Conservation (phyloP, 2,797 vertebrate genomes). For the Acrocephalus scirpaceus region DNA sequence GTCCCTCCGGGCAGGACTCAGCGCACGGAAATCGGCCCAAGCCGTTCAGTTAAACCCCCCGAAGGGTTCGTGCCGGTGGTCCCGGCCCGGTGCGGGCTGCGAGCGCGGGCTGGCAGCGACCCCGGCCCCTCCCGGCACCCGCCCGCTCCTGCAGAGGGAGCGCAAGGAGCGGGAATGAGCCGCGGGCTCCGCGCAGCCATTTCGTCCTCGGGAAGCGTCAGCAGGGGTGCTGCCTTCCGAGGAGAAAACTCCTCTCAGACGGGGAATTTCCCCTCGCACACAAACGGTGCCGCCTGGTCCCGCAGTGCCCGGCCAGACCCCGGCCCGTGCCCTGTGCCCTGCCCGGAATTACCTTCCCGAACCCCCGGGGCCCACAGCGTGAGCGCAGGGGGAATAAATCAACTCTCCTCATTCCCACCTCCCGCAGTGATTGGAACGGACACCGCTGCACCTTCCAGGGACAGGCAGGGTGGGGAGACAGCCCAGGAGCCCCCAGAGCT, state of each 20-base stretch:
- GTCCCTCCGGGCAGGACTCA: neutral
- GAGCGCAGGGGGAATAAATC: fast-evolving
- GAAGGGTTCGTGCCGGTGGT: neutral
- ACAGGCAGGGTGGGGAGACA: neutral
- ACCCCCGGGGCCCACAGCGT: fast-evolving
- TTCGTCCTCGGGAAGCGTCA: neutral
- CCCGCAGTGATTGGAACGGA: neutral
- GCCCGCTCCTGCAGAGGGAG: conserved; percentile 58
- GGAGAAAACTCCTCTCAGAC: neutral
- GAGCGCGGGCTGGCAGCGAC: neutral
- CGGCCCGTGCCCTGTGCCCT: neutral
- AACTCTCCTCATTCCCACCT: neutral
- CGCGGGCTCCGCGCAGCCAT: neutral
- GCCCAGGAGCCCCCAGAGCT: fast-evolving
- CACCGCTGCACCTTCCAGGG: fast-evolving
- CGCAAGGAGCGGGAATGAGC: conserved; percentile 28
- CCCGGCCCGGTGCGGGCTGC: neutral
- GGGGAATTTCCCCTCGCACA: neutral
- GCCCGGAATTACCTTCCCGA: neutral
- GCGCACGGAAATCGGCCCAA: fast-evolving
- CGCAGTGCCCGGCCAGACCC: no score
- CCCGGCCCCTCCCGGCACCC: neutral
- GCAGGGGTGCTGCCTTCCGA: neutral
- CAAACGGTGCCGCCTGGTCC: neutral
- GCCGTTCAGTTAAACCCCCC: neutral